phyloP scores from a whole-genome alignment of 2,797 vertebrate species.

The Phyllotis vaccarum region DNA sequence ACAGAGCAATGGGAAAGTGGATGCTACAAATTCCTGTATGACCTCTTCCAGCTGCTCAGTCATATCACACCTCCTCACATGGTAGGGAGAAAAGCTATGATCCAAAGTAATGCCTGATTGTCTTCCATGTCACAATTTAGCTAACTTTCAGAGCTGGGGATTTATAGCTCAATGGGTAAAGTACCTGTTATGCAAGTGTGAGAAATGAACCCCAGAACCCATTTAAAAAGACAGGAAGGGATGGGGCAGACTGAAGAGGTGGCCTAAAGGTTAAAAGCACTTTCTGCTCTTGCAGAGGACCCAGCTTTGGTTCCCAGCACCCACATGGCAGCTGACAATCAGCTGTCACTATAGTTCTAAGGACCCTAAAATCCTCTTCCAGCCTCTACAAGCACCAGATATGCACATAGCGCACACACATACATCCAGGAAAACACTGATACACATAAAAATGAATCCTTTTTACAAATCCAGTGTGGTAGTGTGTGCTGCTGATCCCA shows the following conservation, averaged over 20 bases:
- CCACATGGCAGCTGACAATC: background rate
- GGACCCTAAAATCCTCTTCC: background rate
- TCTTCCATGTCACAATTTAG: background rate
- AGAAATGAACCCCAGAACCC: background rate
- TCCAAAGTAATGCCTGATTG: background rate
- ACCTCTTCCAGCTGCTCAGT: background rate
- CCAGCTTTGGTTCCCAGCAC: background rate
- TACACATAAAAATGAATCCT: background rate
- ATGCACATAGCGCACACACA: too few species aligned
- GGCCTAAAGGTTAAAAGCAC: background rate
- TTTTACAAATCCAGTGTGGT: background rate
- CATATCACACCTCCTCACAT: fast-evolving
- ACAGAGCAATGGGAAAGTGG: fast-evolving
- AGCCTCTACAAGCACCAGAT: background rate
- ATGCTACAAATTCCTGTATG: fast-evolving
- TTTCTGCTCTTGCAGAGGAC: background rate
- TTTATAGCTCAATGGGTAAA: background rate
- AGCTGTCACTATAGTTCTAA: background rate
- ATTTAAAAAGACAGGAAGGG: background rate
- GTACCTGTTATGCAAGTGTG: background rate
- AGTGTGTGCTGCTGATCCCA: background rate
- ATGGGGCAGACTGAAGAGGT: background rate
- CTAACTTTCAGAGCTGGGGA: background rate
- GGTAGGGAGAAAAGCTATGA: background rate
- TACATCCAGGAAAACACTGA: background rate